Base-by-base conservation (phyloP, 2,797 vertebrate genomes). In the Poeciliopsis paucimaculata region DNA sequence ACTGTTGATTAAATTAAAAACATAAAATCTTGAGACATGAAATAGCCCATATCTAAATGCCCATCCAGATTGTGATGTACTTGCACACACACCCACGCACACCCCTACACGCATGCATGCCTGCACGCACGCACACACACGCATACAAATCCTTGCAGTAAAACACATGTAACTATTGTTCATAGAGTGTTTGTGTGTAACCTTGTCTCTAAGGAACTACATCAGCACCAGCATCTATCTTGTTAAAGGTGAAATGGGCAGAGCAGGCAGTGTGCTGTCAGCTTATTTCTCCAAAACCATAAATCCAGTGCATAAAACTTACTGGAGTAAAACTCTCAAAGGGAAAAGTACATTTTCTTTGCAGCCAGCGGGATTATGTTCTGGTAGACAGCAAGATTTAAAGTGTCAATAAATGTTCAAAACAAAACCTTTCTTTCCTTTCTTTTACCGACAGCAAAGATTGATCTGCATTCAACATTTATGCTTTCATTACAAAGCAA, bases 291-390 rank as follows among this genome's bases (percentile, higher is more conserved):
- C 82, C 86, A 85, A 90, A 94, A 91, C 89, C 91, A 93, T 93
- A 94, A 93, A 94, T 92, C 88, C 86, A 91, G 86, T 87, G 83
- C 89, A 94, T 95, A 92, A 95, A 95, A 94, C 87, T 89, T 88
- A 87, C 86, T 88, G 84, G 88, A 91, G 85, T 92, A 92, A 94
- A 94, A 92, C 82, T 87, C 82, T 86, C 85, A 87, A 87, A 89
- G 83, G 87, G 88, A 89, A 91, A 92, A 91, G 89, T 87, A 92
- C 86, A 86, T 90, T 93, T 92, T 92, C 88, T 87, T 85, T 91
- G 88, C 90, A 93, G 91, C 87, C 88, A 88, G 83, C 41, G 81
- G 89, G 82, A 94, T 94, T 87, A 94, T 87, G 82, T 80, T 83
- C 62, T 84, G 88, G 90, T 86, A 89, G 90, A 90, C 87, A 90